Evolutionary conservation across 2,797 vertebrate species (phyloP).

Genomic region (Trichosurus vulpecula): DNA sequence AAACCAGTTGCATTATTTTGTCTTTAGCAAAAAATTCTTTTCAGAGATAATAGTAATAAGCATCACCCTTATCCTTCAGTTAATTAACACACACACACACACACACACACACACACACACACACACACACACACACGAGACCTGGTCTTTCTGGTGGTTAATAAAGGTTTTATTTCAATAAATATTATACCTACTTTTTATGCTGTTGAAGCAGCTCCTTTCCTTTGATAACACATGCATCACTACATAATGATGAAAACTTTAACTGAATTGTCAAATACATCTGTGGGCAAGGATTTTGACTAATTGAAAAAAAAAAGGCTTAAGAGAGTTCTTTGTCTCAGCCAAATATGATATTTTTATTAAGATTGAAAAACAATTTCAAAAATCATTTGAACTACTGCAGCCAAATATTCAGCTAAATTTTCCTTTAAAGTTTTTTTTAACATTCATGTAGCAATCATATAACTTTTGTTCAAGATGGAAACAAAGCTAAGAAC

Average conservation of each 20-base stretch:
- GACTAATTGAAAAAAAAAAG: not conserved
- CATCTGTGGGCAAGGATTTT: not conserved
- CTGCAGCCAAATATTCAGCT: not conserved
- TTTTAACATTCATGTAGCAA: not conserved
- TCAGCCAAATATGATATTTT: not conserved
- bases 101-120: not conserved
- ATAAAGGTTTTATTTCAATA: constrained; percentile 14
- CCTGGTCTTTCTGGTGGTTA: constrained; percentile 13
- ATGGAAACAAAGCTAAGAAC: not conserved
- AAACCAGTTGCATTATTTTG: constrained; percentile 37
- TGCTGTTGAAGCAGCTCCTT: constrained; percentile 21
- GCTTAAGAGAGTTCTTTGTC: not conserved
- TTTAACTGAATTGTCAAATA: constrained; percentile 34
- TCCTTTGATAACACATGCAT: not conserved
- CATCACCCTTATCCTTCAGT: not conserved
- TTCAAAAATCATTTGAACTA: not conserved
- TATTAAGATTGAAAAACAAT: constrained; percentile 3
- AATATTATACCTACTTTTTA: not conserved
- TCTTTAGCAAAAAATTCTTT: not conserved
- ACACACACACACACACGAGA: not conserved
- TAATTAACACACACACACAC: not conserved
- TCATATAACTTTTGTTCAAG: not conserved
- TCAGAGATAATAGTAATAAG: constrained; percentile 9
- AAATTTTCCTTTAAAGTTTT: not conserved
- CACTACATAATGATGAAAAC: not conserved